Percentiles rank a stretch among this genome's conserved stretches.
Evolutionary conservation across 2,113 vertebrate species (phyloP).

Genomic region (Empidonax alnorum): DNA sequence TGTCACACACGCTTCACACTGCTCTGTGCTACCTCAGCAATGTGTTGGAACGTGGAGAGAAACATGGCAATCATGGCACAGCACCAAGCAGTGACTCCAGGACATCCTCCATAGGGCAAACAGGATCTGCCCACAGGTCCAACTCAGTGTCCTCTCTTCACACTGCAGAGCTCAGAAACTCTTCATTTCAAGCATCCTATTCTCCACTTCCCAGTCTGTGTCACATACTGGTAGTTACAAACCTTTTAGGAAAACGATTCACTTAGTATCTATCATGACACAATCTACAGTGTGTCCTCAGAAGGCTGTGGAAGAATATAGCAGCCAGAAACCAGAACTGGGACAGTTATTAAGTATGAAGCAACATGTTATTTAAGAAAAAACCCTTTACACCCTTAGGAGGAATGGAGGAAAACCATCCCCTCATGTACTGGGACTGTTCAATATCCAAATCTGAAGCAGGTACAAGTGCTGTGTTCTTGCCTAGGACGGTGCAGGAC

Average conservation of each 20-base stretch:
- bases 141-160: background rate
- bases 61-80: background rate
- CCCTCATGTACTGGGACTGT: background rate
- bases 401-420: background rate
- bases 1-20: rapidly evolving
- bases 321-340: background rate
- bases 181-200: background rate
- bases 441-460: background rate
- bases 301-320: background rate
- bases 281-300: background rate
- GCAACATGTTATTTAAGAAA: background rate
- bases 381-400: background rate
- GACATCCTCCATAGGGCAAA: background rate
- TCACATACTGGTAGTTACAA: background rate
- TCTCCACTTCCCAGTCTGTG: background rate
- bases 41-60: background rate
- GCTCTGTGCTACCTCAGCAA: background rate
- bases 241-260: background rate
- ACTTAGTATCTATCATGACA: background rate
- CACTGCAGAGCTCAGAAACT: background rate
- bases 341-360: background rate
- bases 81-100: background rate
- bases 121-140: background rate
- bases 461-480: background rate
- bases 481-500: background rate